Evolutionary conservation across 2,888 invertebrate species (phyloP).

Genomic region (Lasioglossum figueresi): DNA sequence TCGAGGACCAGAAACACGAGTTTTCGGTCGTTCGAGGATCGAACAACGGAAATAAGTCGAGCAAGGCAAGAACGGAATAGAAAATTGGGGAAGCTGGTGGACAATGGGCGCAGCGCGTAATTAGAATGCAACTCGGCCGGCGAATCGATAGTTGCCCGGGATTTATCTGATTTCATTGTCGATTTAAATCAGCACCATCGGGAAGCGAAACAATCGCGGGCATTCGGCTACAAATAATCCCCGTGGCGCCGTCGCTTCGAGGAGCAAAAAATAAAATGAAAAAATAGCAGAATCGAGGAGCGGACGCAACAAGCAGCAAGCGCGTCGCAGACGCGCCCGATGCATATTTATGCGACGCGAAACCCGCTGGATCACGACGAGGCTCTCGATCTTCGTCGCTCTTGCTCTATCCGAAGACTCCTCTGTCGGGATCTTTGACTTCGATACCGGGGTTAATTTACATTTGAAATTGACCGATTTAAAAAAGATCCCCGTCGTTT

Average conservation of each 20-base stretch:
- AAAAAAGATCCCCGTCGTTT: neutral
- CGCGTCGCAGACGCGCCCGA: neutral
- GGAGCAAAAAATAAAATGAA: neutral
- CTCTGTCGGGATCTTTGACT: neutral
- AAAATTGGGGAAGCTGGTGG: neutral
- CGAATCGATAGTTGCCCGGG: slow-evolving; percentile 40
- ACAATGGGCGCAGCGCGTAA: slow-evolving; percentile 18
- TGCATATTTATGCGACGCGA: slow-evolving; percentile 7
- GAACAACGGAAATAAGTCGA: neutral
- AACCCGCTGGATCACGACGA: neutral
- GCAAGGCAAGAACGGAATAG: neutral
- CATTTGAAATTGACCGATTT: neutral
- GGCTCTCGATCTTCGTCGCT: neutral
- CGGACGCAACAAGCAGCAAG: neutral
- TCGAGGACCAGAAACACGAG: neutral
- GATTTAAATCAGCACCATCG: slow-evolving; percentile 52
- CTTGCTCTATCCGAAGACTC: neutral
- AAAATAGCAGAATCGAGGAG: neutral
- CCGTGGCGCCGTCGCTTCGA: neutral
- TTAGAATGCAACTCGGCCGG: slow-evolving; percentile 40
- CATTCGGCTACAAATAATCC: slow-evolving; percentile 57
- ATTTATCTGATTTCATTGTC: slow-evolving; percentile 57
- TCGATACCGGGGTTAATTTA: neutral
- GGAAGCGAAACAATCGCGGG: slow-evolving; percentile 52
- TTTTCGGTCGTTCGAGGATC: neutral